Conservation (phyloP, 2,797 vertebrate species). For the Eulemur coronatus region DNA sequence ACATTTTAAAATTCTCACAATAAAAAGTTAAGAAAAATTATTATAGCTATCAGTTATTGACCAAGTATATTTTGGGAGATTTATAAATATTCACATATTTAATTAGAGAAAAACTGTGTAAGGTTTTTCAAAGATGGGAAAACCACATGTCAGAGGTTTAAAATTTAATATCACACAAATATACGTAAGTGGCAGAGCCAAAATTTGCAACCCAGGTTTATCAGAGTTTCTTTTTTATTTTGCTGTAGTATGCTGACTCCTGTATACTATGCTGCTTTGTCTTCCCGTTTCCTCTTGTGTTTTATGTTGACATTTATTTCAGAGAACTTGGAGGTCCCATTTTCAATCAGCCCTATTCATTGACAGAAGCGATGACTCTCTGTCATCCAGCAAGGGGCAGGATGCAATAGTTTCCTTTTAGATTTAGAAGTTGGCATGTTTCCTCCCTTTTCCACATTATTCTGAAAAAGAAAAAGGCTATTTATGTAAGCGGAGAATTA, state of each 20-base stretch:
- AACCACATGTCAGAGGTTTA: background rate
- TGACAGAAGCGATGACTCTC: background rate
- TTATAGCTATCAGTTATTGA: background rate
- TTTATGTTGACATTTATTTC: conserved; percentile 23
- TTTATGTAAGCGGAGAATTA: background rate
- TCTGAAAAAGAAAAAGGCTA: conserved; percentile 21
- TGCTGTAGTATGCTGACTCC: background rate
- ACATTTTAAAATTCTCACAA: background rate
- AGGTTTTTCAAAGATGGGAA: conserved; percentile 35
- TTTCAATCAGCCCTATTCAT: background rate
- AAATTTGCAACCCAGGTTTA: background rate
- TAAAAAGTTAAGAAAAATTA: background rate
- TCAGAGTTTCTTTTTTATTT: conserved; percentile 9
- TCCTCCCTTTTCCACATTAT: background rate
- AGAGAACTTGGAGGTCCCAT: background rate
- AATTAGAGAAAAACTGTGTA: background rate
- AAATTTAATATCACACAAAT: background rate
- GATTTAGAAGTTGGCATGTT: background rate
- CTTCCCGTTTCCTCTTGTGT: background rate
- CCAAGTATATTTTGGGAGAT: background rate
- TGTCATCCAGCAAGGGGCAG: background rate
- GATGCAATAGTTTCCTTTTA: background rate
- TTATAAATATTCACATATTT: background rate
- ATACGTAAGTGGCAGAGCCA: background rate
- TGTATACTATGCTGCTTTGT: background rate